A percentile compares a stretch with the other conserved stretches of the same genome.
phyloP scores from a whole-genome alignment of 2,797 vertebrate species.

The Eulemur coronatus region DNA sequence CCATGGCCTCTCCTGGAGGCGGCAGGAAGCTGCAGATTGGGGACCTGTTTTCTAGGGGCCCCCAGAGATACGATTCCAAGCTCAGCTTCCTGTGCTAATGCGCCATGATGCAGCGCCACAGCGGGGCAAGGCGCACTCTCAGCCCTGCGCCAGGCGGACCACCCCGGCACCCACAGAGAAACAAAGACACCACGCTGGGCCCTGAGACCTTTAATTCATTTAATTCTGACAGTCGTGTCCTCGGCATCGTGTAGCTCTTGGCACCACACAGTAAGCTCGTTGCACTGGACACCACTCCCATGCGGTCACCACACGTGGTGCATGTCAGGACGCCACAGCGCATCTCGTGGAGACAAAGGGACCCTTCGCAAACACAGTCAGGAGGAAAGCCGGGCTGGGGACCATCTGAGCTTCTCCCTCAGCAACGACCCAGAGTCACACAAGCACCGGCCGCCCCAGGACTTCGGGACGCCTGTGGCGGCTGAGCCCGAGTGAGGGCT shows the following conservation, averaged over 20 bases:
- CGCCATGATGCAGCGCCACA: accelerated
- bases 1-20: not conserved
- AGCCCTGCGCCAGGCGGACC: not conserved
- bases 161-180: not conserved
- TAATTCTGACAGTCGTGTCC: not conserved
- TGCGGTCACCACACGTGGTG: accelerated
- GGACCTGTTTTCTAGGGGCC: not conserved
- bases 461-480: no score
- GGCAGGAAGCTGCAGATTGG: accelerated
- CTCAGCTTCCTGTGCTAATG: not conserved
- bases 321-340: not conserved
- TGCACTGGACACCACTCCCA: not conserved
- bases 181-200: accelerated
- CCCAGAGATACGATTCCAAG: not conserved
- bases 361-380: accelerated
- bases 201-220: not conserved
- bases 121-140: accelerated
- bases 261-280: not conserved
- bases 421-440: not conserved
- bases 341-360: not conserved
- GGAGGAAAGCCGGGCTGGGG: accelerated
- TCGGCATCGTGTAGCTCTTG: not conserved
- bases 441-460: accelerated
- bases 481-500: not conserved
- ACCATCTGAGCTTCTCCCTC: not conserved